phyloP scores from a whole-genome alignment of 2,888 invertebrate species.

The Dryobotodes eremita region DNA sequence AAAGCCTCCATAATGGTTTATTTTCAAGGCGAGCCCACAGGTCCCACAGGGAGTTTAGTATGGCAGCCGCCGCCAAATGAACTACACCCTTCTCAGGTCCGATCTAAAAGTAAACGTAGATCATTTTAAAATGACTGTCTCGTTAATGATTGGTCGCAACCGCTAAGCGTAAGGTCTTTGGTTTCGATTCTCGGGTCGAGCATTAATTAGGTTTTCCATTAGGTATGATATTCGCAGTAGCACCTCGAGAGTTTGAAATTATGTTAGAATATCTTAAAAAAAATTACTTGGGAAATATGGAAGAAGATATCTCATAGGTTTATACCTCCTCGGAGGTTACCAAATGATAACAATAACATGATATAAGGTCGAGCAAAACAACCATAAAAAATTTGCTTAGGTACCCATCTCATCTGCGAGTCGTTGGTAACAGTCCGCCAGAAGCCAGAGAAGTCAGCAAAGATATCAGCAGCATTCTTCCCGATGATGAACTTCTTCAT shows the following conservation, averaged over 20 bases:
- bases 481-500: conserved; percentile 93
- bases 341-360: background rate
- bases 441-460: conserved; percentile 94
- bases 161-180: background rate
- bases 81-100: conserved; percentile 98
- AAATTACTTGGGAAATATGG: background rate
- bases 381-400: background rate
- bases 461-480: conserved; percentile 93
- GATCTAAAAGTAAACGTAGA: conserved; percentile 88
- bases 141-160: background rate
- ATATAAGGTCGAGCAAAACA: background rate
- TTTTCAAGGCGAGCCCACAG: conserved; percentile 96
- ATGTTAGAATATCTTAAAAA: background rate
- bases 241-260: background rate
- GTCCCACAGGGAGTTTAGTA: conserved; percentile 98
- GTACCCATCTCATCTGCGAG: conserved; percentile 97
- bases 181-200: background rate
- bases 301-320: too few relatives aligned
- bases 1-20: conserved; percentile 96
- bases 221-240: background rate
- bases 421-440: conserved; percentile 96
- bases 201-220: background rate
- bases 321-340: too few relatives aligned
- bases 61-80: conserved; percentile 96
- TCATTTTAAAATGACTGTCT: background rate